Evolutionary conservation across 2,797 vertebrate genomes (phyloP).

Genomic region (Onychomys torridus): DNA sequence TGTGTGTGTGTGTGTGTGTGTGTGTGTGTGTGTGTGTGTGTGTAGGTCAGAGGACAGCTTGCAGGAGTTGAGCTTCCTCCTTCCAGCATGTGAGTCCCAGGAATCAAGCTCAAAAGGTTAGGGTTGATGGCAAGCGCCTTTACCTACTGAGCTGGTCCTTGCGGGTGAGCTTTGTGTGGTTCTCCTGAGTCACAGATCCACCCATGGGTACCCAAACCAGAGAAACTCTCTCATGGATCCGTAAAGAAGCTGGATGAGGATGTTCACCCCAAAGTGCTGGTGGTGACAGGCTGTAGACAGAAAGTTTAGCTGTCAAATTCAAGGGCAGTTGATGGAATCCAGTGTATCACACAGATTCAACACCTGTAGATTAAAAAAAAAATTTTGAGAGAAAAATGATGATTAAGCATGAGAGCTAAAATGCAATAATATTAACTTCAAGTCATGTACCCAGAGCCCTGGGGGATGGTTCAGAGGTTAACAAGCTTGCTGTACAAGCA

Average conservation of each 20-base stretch:
- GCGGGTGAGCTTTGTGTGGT: neutral
- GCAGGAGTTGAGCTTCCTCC: neutral
- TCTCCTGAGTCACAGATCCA: neutral
- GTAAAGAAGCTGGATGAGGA: neutral
- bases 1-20: neutral
- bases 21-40: neutral
- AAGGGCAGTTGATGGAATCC: neutral
- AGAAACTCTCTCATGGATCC: neutral
- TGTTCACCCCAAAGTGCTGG: neutral
- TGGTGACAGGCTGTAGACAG: neutral
- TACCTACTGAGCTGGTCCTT: neutral
- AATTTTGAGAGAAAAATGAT: neutral
- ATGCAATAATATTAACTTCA: neutral
- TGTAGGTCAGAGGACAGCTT: neutral
- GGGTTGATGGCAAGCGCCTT: neutral
- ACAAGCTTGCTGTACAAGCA: neutral
- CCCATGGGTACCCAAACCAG: neutral
- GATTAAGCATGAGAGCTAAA: neutral
- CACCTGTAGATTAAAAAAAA: neutral
- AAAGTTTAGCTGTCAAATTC: neutral
- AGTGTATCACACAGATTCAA: fast-evolving
- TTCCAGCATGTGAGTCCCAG: neutral
- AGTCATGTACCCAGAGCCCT: neutral
- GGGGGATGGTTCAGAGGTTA: neutral
- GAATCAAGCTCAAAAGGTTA: neutral